These are phyloP conservation scores for Enchytraeus crypticus DNA, from an alignment of 2,888 invertebrate genomes.

Conservation along the genomic window DNA sequence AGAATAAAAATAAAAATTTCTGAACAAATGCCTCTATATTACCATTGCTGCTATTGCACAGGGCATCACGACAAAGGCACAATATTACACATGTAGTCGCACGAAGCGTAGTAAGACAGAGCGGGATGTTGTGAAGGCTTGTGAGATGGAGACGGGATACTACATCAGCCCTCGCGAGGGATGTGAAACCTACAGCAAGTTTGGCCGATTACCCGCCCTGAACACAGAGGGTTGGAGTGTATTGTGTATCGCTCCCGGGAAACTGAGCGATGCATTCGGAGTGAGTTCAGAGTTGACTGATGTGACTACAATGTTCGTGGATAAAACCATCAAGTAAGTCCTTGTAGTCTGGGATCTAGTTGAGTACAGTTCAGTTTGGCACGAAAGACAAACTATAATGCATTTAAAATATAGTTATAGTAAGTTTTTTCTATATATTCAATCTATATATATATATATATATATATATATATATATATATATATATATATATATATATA, in stretches of 20 bases:
- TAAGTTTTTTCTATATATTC: too few species aligned
- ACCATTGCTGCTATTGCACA: constrained; percentile 1
- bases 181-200: constrained; percentile 23
- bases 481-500: not conserved
- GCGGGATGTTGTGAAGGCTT: constrained; percentile 10
- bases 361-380: too few species aligned
- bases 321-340: constrained; percentile 35
- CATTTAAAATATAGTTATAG: not conserved
- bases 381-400: too few species aligned
- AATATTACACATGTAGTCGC: constrained; percentile 22
- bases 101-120: not conserved
- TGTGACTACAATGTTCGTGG: constrained; percentile 37
- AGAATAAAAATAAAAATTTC: too few species aligned
- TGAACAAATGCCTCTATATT: too few species aligned
- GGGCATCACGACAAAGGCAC: constrained; percentile 27
- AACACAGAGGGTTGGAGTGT: constrained; percentile 29
- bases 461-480: not conserved
- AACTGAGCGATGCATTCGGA: constrained; percentile 37
- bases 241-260: constrained; percentile 39
- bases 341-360: too few species aligned
- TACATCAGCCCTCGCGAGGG: constrained; percentile 26
- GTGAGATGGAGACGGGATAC: constrained; percentile 26
- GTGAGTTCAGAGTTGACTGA: constrained; percentile 33
- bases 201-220: constrained; percentile 22
- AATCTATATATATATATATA: not conserved